Base-by-base conservation (phyloP, 2,797 vertebrate genomes). In the Rhyacichthys aspro region DNA sequence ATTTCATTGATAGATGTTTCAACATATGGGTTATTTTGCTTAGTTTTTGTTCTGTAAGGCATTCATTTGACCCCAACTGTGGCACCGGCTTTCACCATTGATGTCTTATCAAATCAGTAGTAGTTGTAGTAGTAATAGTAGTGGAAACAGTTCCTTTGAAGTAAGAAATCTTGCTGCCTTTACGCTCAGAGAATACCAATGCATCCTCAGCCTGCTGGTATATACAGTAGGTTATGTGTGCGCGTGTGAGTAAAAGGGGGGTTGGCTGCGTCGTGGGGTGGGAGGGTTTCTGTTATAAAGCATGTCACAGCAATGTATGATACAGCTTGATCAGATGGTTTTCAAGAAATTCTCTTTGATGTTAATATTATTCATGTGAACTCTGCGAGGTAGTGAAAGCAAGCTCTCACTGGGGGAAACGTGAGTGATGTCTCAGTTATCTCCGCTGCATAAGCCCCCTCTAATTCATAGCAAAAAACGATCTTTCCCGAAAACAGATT, bases 291-390 rank as follows among this genome's bases (percentile, higher is more conserved):
- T 84, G 76, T 85, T 76, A 53, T 54, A 74, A 53, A 65, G 72
- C 78, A 63, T 84, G 87, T 86, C 85, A 83, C 79, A 81, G 72
- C 55, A 54, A 72, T 73, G 75, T 85, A 81, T 79, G 84, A 83
- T 86, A 69, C 72, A 88, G 86, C 83, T 89, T 86, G 88, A 91
- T 92, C 88, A 88, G 85, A 89, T 90, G 83, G 74, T 77, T 89
- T 89, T 78, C 76, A 78, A 82, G 85, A 88, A 90, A 87, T 85
- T 86, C 74, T 76, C 74, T 89, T 89, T 90, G 88, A 91, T 90
- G 85, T 87, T 85, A 85, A 86, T 81, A 82, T 81, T 84, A 84
- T 89, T 90, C 82, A 76, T 85, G 84, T 82, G 86, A 87, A 85
- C 84, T 79, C 76, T 63, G 77, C 71, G 84, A 87, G 85, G 82